Percentiles rank a stretch among this genome's conserved stretches.
These are phyloP conservation scores for Otolemur crassicaudatus DNA, from an alignment of 2,797 vertebrate species.

Conservation along the genomic window DNA sequence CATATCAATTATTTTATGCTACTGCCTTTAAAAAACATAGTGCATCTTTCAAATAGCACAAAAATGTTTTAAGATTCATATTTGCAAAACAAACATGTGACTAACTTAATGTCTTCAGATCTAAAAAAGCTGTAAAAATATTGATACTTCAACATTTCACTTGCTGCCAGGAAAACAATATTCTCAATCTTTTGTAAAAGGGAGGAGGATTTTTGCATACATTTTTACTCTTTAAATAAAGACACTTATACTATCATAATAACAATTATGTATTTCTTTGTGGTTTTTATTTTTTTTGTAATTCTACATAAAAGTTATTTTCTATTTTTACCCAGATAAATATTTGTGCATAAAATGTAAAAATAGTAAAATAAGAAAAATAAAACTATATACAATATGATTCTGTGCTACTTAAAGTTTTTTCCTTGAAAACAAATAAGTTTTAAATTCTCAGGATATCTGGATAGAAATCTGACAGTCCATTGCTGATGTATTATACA, in stretches of 20 bases:
- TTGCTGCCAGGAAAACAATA: constrained; percentile 84
- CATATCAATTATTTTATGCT: constrained; percentile 71
- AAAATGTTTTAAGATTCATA: constrained; percentile 77
- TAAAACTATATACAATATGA: constrained; percentile 85
- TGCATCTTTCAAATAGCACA: constrained; percentile 75
- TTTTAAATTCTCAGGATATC: constrained; percentile 1
- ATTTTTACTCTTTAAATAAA: constrained; percentile 91
- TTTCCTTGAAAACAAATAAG: not conserved
- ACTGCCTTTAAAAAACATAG: constrained; percentile 78
- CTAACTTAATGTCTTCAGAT: constrained; percentile 86
- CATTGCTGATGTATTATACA: not conserved
- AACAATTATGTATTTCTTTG: constrained; percentile 87
- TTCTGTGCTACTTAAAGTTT: constrained; percentile 63
- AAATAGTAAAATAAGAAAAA: constrained; percentile 90
- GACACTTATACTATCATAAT: constrained; percentile 88
- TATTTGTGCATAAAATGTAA: constrained; percentile 91
- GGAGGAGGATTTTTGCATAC: constrained; percentile 88
- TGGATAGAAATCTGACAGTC: constrained; percentile 84
- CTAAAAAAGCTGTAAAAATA: constrained; percentile 82
- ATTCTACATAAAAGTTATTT: constrained; percentile 90
- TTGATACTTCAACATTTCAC: constrained; percentile 83
- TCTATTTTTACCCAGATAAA: constrained; percentile 90
- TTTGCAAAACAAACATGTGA: constrained; percentile 81
- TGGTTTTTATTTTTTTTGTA: constrained; percentile 86
- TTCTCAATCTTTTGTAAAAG: constrained; percentile 88